These are phyloP conservation scores for Villa cingulata DNA, from an alignment of 2,888 invertebrate genomes.

Conservation along the genomic window DNA sequence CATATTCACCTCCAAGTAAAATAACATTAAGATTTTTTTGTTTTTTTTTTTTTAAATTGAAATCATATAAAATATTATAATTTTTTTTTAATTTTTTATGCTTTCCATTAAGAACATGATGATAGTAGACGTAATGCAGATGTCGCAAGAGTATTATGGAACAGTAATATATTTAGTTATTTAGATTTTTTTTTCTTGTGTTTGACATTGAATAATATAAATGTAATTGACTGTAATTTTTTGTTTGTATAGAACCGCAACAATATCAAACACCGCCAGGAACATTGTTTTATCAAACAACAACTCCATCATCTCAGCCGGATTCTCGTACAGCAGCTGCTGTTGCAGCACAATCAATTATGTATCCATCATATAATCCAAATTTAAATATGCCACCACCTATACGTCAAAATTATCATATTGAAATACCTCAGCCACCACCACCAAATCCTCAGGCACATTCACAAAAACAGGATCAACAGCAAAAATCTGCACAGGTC, in stretches of 20 bases:
- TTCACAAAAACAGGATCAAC: constrained; percentile 19
- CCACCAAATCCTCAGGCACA: constrained; percentile 16
- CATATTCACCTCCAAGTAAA: constrained; percentile 28
- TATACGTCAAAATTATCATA: constrained; percentile 29
- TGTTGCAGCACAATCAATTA: constrained; percentile 20
- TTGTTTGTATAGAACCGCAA: constrained; percentile 38
- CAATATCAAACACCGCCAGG: constrained; percentile 39
- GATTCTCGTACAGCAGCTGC: constrained; percentile 21
- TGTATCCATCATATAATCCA: constrained; percentile 27
- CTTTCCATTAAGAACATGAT: constrained; percentile 48
- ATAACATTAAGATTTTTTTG: too few relatives aligned
- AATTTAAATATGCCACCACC: constrained; percentile 30
- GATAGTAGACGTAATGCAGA: constrained; percentile 68
- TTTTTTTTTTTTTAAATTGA: too few relatives aligned
- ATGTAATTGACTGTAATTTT: background rate
- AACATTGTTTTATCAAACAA: constrained; percentile 40
- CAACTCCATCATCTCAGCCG: constrained; percentile 36
- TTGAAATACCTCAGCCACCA: constrained; percentile 25
- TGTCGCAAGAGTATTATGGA: constrained; percentile 73
- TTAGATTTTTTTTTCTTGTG: background rate
- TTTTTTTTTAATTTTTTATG: constrained; percentile 22
- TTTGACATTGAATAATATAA: background rate
- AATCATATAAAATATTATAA: background rate
- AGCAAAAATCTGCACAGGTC: constrained; percentile 29
- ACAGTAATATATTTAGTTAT: too few relatives aligned